Conservation (phyloP, 2,888 invertebrate genomes). For the Cheilosia urbana region DNA sequence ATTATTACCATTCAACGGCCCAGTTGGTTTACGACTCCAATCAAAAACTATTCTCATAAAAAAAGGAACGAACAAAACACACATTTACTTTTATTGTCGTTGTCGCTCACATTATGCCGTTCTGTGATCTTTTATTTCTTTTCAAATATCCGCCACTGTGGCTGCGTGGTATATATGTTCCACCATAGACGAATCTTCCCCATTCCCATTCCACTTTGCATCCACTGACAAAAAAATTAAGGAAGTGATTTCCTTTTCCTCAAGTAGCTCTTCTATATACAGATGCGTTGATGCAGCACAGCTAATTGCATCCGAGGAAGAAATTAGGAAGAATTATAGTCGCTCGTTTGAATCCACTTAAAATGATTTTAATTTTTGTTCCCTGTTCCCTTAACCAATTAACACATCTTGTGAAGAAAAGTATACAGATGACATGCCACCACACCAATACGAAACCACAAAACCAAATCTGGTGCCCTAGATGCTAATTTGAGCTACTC, state of each 20-base stretch:
- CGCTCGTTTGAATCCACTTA: conserved; percentile 73
- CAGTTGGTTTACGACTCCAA: neutral
- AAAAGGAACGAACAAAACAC: conserved; percentile 23
- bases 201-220: conserved; percentile 1
- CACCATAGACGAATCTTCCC: neutral
- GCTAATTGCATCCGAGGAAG: conserved; percentile 70
- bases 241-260: conserved; percentile 56
- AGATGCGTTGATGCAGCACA: conserved; percentile 56
- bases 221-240: conserved; percentile 25
- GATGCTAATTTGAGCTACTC: conserved; percentile 56
- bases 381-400: conserved; percentile 43
- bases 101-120: conserved; percentile 18
- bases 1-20: neutral
- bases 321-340: conserved; percentile 74
- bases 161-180: conserved; percentile 15
- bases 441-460: conserved; percentile 30
- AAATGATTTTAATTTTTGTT: conserved; percentile 67
- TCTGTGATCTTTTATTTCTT: conserved; percentile 32
- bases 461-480: conserved; percentile 40
- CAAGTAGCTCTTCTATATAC: conserved; percentile 1
- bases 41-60: conserved; percentile 48
- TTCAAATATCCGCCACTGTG: conserved; percentile 17
- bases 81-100: conserved; percentile 45
- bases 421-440: conserved; percentile 47
- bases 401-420: conserved; percentile 40